phyloP scores from a whole-genome alignment of 2,888 invertebrate species.

The Amiota minor region DNA sequence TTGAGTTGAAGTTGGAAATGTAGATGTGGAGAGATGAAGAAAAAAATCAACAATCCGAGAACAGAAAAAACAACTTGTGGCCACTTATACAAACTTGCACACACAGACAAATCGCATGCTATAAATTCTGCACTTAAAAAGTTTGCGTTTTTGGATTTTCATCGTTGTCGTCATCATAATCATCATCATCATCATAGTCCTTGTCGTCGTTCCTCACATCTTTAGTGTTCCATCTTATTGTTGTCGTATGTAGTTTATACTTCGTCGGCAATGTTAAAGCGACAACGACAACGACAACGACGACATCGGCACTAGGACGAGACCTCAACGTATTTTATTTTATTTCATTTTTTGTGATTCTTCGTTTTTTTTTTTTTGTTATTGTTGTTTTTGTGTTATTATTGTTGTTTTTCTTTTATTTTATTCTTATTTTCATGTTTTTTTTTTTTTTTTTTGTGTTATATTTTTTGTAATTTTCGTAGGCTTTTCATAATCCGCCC shows the following conservation, averaged over 20 bases:
- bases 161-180: constrained; percentile 16
- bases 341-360: neutral
- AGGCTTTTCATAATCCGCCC: constrained; percentile 31
- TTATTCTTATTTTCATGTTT: constrained; percentile 3
- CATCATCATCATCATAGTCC: constrained; percentile 2
- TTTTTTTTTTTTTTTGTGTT: neutral
- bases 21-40: no score
- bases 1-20: neutral
- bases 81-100: constrained; percentile 32
- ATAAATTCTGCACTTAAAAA: constrained; percentile 65
- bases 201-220: constrained; percentile 6
- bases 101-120: constrained; percentile 58
- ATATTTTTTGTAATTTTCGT: constrained; percentile 30
- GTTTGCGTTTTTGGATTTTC: constrained; percentile 42
- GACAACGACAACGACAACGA: neutral
- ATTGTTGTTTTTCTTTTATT: neutral
- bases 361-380: neutral
- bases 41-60: constrained; percentile 4
- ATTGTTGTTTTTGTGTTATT: neutral
- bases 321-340: neutral
- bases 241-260: neutral
- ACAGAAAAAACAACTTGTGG: constrained; percentile 24
- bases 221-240: neutral
- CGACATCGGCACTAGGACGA: neutral
- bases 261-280: constrained; percentile 3